phyloP scores from a whole-genome alignment of 2,113 vertebrate genomes.

The Rhegmatorhina hoffmannsi region DNA sequence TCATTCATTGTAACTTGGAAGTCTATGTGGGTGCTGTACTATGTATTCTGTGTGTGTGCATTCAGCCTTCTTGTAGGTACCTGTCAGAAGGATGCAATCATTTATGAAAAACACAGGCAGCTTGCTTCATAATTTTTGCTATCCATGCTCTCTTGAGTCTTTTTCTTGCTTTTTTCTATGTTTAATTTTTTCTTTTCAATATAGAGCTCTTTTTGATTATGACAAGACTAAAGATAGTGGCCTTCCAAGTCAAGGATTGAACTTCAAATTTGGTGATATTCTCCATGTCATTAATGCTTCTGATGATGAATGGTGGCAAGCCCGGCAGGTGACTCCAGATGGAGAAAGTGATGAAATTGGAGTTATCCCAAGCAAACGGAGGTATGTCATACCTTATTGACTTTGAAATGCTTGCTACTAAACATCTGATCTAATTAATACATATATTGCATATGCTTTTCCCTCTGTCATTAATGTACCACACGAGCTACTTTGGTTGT shows the following conservation, averaged over 20 bases:
- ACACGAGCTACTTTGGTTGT: not conserved
- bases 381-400: slow-evolving; percentile 54
- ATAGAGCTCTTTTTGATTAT: slow-evolving; percentile 85
- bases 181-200: not conserved
- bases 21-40: not conserved
- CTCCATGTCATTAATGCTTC: slow-evolving; percentile 87
- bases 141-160: not conserved
- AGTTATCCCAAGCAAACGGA: slow-evolving; percentile 85
- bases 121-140: not conserved
- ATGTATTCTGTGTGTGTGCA: not conserved
- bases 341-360: slow-evolving; percentile 84
- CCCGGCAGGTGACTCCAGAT: slow-evolving; percentile 80
- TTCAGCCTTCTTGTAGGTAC: not conserved
- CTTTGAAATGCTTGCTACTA: not conserved
- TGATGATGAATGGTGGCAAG: slow-evolving; percentile 87
- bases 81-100: not conserved
- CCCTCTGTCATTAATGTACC: not conserved
- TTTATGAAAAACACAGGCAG: not conserved
- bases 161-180: not conserved
- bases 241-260: slow-evolving; percentile 85
- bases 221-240: slow-evolving; percentile 86
- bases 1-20: not conserved
- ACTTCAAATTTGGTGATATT: slow-evolving; percentile 84
- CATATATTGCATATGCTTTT: not conserved
- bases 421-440: not conserved